Evolutionary conservation across 2,113 vertebrate genomes (phyloP), one percentile per base, ranked within the genome.

Genomic region (Perca fluviatilis): DNA sequence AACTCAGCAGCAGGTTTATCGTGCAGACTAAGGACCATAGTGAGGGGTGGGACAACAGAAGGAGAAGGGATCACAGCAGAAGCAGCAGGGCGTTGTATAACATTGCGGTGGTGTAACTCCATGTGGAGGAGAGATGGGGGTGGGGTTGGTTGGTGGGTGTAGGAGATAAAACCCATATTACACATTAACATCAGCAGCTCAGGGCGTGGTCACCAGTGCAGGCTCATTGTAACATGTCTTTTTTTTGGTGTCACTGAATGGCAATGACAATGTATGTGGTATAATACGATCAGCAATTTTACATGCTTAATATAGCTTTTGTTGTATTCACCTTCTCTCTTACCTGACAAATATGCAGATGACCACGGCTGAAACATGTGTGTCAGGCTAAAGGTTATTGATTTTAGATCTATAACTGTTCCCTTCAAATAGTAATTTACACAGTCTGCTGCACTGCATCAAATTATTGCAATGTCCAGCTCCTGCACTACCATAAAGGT

Each of bases 51-150:
- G 64, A 82, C 84, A 87, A 83, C 83, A 69, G 72, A 80, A 56
- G 27, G 11, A 51, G 49, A 56, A 43, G 21, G 54, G 68, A 83
- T 84, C 69, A 47, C 46, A 15, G 85, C 36, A 69, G 71, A 70
- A 63, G 19, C 54, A 57, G 85, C 25, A 57, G 62, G 65, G 57
- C 16, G 73, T 93, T 92, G 89, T 88, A 30, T 94, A 92, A 93
- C 86, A 88, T 82, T 91, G 91, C 89, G 67, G 87, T 66, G 83
- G 60, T 54, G 2, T 53, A 68, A 73, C 79, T 79, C 57, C 21
- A 6, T 15, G 58, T 66, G 76, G 13, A 63, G 80, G 67, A 58
- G 61, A 43, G 63, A 33, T 51, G 74, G 88, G 83, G 87, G 83
- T 62, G 64, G n/a, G 62, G 66, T 67, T 75, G 67, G 60, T 63